phyloP scores from a whole-genome alignment of 2,888 invertebrate genomes.

The Trichacis sp. region DNA sequence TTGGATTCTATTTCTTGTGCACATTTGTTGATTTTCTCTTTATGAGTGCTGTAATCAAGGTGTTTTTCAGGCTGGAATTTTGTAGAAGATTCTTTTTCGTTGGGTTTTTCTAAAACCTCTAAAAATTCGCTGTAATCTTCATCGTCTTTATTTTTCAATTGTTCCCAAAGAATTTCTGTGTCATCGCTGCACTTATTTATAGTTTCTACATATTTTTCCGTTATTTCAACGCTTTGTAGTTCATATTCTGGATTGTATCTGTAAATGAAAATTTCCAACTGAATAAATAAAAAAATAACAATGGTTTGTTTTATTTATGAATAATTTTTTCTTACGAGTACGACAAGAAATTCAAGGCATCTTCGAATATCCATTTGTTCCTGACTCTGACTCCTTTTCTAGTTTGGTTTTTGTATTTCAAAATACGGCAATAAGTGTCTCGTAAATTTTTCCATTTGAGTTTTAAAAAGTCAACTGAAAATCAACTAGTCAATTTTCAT shows the following conservation, averaged over 20 bases:
- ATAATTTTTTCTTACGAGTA: slow-evolving; percentile 58
- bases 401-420: slow-evolving; percentile 63
- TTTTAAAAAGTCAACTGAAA: slow-evolving; percentile 60
- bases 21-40: slow-evolving; percentile 49
- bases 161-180: slow-evolving; percentile 59
- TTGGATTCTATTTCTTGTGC: slow-evolving; percentile 60
- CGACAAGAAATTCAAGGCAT: slow-evolving; percentile 61
- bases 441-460: slow-evolving; percentile 64
- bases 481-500: slow-evolving; percentile 7
- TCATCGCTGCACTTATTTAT: slow-evolving; percentile 57
- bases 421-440: slow-evolving; percentile 64
- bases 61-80: slow-evolving; percentile 6
- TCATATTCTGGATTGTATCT: slow-evolving; percentile 62
- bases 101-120: slow-evolving; percentile 59
- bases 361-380: slow-evolving; percentile 66
- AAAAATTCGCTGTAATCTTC: slow-evolving; percentile 64
- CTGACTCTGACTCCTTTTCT: slow-evolving; percentile 58
- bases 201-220: slow-evolving; percentile 61
- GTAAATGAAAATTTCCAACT: too few species aligned
- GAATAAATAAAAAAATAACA: too few species aligned
- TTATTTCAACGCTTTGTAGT: slow-evolving; percentile 58
- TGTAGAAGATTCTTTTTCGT: slow-evolving; percentile 20
- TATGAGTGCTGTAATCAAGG: slow-evolving; percentile 18
- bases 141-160: slow-evolving; percentile 60
- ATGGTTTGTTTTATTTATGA: too few species aligned